These are phyloP conservation scores for Melanostigma gelatinosum DNA, from an alignment of 2,113 vertebrate genomes.

Conservation along the genomic window DNA sequence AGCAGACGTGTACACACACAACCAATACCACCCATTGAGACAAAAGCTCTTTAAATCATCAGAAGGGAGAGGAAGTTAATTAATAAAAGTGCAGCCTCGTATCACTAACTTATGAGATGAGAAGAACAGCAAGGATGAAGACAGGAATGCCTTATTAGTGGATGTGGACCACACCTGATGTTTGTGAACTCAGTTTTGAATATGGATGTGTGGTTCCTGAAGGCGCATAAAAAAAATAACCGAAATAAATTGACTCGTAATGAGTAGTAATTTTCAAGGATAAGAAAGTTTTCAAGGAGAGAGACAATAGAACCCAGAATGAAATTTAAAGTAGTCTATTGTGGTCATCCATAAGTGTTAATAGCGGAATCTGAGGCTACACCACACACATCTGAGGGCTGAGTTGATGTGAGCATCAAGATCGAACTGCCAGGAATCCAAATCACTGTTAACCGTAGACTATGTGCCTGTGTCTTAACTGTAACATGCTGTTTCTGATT, in stretches of 20 bases:
- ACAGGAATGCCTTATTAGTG: conserved; percentile 51
- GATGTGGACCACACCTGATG: conserved; percentile 25
- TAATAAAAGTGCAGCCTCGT: conserved; percentile 65
- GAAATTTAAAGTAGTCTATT: not conserved
- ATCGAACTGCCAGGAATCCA: not conserved
- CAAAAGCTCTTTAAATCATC: conserved; percentile 46
- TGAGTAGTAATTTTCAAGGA: not conserved
- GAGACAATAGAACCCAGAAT: not conserved
- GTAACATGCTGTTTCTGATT: conserved; percentile 29
- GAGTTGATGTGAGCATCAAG: not conserved
- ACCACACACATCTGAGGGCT: not conserved
- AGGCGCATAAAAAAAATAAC: not conserved
- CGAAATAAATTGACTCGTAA: not conserved
- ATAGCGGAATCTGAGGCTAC: not conserved
- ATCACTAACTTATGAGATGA: conserved; percentile 8
- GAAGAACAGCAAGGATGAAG: conserved; percentile 17
- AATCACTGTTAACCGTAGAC: conserved; percentile 12
- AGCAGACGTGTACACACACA: not conserved
- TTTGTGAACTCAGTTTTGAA: conserved; percentile 24
- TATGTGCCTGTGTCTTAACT: not conserved
- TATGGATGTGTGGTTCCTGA: conserved; percentile 14
- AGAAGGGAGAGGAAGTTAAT: conserved; percentile 50
- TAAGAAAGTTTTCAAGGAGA: not conserved
- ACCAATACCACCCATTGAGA: conserved; percentile 30
- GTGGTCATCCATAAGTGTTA: not conserved